Percentiles rank a stretch among this genome's conserved stretches.
These are phyloP conservation scores for Hoplodrina blanda DNA, from an alignment of 2,888 invertebrate genomes.

Conservation along the genomic window DNA sequence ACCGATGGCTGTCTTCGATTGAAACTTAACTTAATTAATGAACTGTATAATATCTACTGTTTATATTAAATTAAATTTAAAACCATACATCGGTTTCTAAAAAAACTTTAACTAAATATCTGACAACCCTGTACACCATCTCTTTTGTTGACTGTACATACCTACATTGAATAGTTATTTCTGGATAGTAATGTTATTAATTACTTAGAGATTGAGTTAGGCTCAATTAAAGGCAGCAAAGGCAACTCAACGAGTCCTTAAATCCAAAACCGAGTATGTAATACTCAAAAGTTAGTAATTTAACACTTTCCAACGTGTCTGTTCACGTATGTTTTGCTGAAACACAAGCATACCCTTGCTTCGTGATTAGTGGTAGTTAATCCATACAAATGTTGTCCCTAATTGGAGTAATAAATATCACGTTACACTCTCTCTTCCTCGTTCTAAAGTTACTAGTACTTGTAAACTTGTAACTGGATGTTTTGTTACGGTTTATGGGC, in stretches of 20 bases:
- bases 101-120: no score
- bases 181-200: no score
- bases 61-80: no score
- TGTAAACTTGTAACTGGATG: slow-evolving; percentile 35
- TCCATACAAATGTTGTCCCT: slow-evolving; percentile 71
- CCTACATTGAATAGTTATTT: no score
- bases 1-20: no score
- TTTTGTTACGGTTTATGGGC: slow-evolving; percentile 23
- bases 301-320: background rate
- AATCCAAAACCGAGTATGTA: background rate
- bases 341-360: slow-evolving; percentile 40
- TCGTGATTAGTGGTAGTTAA: slow-evolving; percentile 67
- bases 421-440: slow-evolving; percentile 76
- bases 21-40: no score
- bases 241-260: background rate
- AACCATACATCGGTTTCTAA: no score
- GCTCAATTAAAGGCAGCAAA: no score
- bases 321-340: slow-evolving; percentile 15
- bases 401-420: slow-evolving; percentile 75
- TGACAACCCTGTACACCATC: no score
- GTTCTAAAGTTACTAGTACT: slow-evolving; percentile 58
- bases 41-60: no score
- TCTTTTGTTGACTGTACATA: no score
- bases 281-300: slow-evolving; percentile 3
- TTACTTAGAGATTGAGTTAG: no score